Evolutionary conservation across 2,888 invertebrate genomes (phyloP), one percentile per base, ranked within the genome.

Genomic region (Flexamia atlantica): DNA sequence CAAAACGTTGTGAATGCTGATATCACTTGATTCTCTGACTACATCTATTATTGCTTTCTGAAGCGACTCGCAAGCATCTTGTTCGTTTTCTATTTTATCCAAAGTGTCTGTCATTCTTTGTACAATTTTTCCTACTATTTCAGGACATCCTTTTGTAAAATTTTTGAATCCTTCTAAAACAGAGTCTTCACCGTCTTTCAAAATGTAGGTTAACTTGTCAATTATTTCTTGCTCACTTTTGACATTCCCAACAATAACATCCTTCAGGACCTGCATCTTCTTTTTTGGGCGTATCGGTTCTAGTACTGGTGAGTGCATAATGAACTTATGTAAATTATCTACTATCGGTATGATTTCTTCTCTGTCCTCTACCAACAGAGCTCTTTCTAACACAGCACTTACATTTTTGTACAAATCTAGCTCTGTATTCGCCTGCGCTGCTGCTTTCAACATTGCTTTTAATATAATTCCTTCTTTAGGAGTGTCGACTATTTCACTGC

Each of bases 31-130:
- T 88, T 93, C 93, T 88, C 93, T 92, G 0, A 95, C 92, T 0
- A 94, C 93, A 68, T 92, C 90, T 0, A 94, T 93, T 17, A 95
- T 94, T 2, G 94, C 93, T 88, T 93, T 93, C 88, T 94, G 94
- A 25, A 95, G 90, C 0, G 92, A 92, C 88, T 94, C 93, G 0
- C 92, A 91, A 0, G 94, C 94, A 88, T 93, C 93, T 83, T 92
- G 92, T 86, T 95, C 95, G 3, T 93, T 92, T 72, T 92, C 91
- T 20, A 85, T 81, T 79, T 81, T 84, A 79, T 83, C 85, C 30
- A 87, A 83, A 23, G 85, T 85, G 23, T 86, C 86, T 17, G 93
- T 93, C 57, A 95, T 92, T 85, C 93, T 92, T 32, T 92, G 91
- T 12, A 94, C 90, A 9, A 95, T 92, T 74, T 92, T 91, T 9